A percentile compares a stretch with the other conserved stretches of the same genome.
Conservation (phyloP, 2,888 invertebrate genomes). For the Brachyopa scutellaris region DNA sequence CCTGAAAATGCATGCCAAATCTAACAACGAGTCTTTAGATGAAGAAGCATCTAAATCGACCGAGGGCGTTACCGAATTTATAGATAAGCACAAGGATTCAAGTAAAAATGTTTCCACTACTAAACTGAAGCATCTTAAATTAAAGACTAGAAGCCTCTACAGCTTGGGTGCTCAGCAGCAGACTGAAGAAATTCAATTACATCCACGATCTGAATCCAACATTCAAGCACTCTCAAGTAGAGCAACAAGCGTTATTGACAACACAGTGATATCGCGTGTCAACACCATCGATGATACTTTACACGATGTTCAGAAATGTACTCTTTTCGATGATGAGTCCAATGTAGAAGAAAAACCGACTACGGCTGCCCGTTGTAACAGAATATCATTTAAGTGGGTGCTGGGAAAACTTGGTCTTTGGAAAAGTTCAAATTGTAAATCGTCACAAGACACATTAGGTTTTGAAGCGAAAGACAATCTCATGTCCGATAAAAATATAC, state of each 20-base stretch:
- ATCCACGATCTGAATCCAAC: conserved; percentile 75
- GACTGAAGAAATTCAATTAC: conserved; percentile 74
- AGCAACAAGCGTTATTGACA: conserved; percentile 25
- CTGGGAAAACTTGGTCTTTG: conserved; percentile 76
- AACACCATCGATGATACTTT: conserved; percentile 34
- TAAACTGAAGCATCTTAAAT: conserved; percentile 53
- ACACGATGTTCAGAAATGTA: conserved; percentile 40
- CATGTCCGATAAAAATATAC: conserved; percentile 74
- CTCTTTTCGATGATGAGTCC: conserved; percentile 49
- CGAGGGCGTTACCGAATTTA: conserved; percentile 47
- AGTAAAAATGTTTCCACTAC: conserved; percentile 41
- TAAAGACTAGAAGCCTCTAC: conserved; percentile 77
- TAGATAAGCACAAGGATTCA: conserved; percentile 35
- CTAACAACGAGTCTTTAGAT: conserved; percentile 51
- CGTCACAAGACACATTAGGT: conserved; percentile 58
- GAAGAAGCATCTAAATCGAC: conserved; percentile 49
- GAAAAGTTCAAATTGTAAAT: conserved; percentile 74
- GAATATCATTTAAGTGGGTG: conserved; percentile 76
- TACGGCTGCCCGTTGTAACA: conserved; percentile 73
- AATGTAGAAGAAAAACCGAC: conserved; percentile 44
- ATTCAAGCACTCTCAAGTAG: conserved; percentile 65
- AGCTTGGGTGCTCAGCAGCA: conserved; percentile 75
- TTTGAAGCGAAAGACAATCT: conserved; percentile 68
- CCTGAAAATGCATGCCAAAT: conserved; percentile 58
- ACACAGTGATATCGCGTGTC: neutral